A percentile compares a stretch with the other conserved stretches of the same genome.
Evolutionary conservation across 1,140 invertebrate genomes (phyloP).

Genomic region (Cherax quadricarinatus): DNA sequence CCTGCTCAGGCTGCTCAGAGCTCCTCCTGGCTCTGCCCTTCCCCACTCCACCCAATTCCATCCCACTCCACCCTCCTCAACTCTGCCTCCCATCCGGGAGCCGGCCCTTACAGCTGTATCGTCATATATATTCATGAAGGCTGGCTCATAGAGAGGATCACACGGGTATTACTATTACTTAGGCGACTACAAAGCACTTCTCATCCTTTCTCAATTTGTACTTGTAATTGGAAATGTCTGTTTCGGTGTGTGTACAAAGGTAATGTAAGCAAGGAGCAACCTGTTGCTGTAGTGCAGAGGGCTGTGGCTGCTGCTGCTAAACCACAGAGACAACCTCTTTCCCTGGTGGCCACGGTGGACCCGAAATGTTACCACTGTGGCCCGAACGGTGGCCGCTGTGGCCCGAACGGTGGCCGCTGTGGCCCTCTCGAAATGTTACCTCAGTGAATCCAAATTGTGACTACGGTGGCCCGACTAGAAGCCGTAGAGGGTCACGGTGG

Average conservation of each 20-base stretch:
- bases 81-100: not conserved
- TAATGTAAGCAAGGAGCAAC: not conserved
- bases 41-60: too few relatives aligned
- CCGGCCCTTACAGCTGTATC: conserved; percentile 3
- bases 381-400: too few relatives aligned
- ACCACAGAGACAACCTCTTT: not conserved
- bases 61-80: too few relatives aligned
- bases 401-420: too few relatives aligned
- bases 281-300: not conserved
- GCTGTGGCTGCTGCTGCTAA: not conserved
- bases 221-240: conserved; percentile 52
- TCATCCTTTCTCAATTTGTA: conserved; percentile 51
- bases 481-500: too few relatives aligned
- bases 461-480: too few relatives aligned
- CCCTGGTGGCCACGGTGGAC: not conserved
- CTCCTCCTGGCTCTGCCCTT: too few relatives aligned
- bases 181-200: conserved; percentile 35
- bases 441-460: too few relatives aligned
- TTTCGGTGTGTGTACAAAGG: conserved; percentile 37
- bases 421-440: too few relatives aligned
- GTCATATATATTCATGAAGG: conserved; percentile 50
- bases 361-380: not conserved
- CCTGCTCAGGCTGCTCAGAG: too few relatives aligned
- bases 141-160: conserved; percentile 6
- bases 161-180: conserved; percentile 8